Evolutionary conservation across 2,797 vertebrate species (phyloP), one percentile per base, ranked within the genome.

Genomic region (Pangasius djambal): DNA sequence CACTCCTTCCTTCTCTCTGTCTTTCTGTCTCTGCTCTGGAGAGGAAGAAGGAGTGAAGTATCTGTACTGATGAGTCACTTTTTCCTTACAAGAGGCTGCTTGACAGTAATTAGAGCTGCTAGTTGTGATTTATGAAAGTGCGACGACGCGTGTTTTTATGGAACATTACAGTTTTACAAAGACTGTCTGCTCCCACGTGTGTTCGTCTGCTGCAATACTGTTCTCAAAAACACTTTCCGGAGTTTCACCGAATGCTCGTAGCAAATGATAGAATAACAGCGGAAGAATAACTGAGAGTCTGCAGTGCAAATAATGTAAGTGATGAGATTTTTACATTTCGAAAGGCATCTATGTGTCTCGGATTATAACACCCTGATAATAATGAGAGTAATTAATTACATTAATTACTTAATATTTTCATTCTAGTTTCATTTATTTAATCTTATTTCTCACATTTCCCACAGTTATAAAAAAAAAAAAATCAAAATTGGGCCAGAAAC

Each of bases 111-210:
- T 90, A 89, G 87, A 90, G 86, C 85, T 91, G 88, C 89, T 89
- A 87, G 87, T 91, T 89, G 89, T 90, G 90, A 92, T 92, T 92
- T 91, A 92, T 91, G 90, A 86, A 90, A 89, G 89, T 83, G 89
- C 70, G 83, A 87, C 88, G 89, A 87, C 44, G 78, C 88, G 55
- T 87, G 90, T 86, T 90, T 92, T 90, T 88, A 91, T 90, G 69
- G 87, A 90, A 90, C 86, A 70, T 81, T 79, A 72, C 85, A 59
- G 67, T 88, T 88, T 88, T 87, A 87, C 90, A 90, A 87, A 88
- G 78, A 87, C 86, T 86, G 70, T 86, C 63, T 82, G 82, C 65
- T 82, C 89, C 77, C 74, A 70, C 3, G 75, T 79, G 86, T 28
- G 75, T 34, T 34, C 65, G 77, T 70, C 50, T 59, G 31, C 65